These are phyloP conservation scores for Globicephala melas DNA, from an alignment of 2,113 vertebrate genomes.

Conservation along the genomic window DNA sequence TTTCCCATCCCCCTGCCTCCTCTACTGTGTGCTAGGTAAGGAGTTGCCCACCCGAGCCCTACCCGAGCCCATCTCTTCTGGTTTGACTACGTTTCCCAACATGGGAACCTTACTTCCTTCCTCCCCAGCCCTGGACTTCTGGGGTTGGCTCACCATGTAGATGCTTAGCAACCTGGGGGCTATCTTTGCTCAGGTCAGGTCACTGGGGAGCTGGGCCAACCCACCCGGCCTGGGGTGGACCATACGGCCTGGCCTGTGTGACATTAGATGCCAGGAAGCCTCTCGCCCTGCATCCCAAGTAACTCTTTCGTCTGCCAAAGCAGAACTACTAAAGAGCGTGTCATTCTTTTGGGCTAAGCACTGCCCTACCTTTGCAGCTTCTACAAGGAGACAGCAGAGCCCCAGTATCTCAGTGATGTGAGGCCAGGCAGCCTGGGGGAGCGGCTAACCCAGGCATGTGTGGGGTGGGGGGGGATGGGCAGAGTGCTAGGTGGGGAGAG, in stretches of 20 bases:
- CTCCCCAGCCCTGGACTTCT: not conserved
- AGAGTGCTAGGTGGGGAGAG: not conserved
- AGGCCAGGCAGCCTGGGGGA: not conserved
- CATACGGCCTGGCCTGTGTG: not conserved
- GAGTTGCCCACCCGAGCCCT: not conserved
- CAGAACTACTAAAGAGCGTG: accelerated
- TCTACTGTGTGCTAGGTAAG: not conserved
- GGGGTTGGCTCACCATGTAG: not conserved
- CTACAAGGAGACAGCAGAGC: not conserved
- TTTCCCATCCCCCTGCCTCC: not conserved
- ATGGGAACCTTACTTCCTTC: not conserved
- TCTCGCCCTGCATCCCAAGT: not conserved
- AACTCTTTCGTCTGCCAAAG: not conserved
- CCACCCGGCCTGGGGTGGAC: not conserved
- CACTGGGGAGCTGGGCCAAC: accelerated
- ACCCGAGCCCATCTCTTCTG: not conserved
- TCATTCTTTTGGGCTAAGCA: not conserved
- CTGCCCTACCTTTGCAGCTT: not conserved
- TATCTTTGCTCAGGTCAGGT: not conserved
- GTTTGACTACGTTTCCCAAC: not conserved
- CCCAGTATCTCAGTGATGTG: not conserved
- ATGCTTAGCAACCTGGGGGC: not conserved
- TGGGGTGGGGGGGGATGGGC: accelerated
- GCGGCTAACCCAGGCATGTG: not conserved
- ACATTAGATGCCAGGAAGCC: not conserved